These are phyloP conservation scores for Acanthochromis polyacanthus DNA, from an alignment of 2,113 vertebrate species.

Conservation along the genomic window DNA sequence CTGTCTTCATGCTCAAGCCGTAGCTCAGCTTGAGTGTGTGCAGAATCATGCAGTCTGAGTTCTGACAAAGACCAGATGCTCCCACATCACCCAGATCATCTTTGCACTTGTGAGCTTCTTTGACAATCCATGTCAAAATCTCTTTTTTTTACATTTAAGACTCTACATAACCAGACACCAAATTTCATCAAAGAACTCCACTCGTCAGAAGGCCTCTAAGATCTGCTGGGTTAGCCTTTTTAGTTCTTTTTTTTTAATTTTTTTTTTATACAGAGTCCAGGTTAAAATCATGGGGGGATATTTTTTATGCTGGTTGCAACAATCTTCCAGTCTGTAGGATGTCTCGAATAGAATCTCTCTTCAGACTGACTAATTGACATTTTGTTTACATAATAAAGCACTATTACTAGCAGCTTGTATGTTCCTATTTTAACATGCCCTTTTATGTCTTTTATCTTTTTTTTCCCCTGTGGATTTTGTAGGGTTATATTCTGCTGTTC, in stretches of 20 bases:
- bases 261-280: too few species aligned
- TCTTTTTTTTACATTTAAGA: neutral
- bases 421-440: slow-evolving; percentile 4
- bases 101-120: slow-evolving; percentile 2
- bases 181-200: neutral
- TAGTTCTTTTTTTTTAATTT: neutral
- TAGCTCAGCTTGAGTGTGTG: neutral
- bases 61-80: slow-evolving; percentile 22
- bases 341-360: neutral
- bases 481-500: neutral
- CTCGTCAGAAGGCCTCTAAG: neutral
- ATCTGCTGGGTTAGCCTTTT: neutral
- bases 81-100: slow-evolving; percentile 12
- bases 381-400: neutral
- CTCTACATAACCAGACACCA: neutral
- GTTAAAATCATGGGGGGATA: neutral
- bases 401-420: neutral
- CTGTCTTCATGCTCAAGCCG: neutral
- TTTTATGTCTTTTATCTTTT: neutral
- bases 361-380: neutral
- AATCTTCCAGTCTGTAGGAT: neutral
- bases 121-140: neutral
- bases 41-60: neutral
- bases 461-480: neutral
- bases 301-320: neutral